Percentiles rank a stretch among this genome's conserved stretches.
phyloP scores from a whole-genome alignment of 2,797 vertebrate species.

The Bradypodion pumilum region DNA sequence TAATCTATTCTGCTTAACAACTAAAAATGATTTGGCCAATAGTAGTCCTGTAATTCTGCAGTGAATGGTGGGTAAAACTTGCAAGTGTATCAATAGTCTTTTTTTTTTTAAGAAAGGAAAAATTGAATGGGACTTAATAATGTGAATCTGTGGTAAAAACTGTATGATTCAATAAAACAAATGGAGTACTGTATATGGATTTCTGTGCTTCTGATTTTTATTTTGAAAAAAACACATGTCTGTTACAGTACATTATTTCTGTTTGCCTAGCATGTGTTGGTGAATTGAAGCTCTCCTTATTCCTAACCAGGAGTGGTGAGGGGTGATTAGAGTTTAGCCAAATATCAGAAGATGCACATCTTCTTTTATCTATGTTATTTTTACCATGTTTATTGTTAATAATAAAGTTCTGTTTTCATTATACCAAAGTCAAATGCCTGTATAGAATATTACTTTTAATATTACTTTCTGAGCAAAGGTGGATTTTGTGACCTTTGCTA shows the following conservation, averaged over 20 bases:
- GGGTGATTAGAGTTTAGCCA: background rate
- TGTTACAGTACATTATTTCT: slow-evolving; percentile 29
- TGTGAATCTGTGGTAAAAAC: slow-evolving; percentile 53
- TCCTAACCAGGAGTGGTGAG: background rate
- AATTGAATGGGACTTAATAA: slow-evolving; percentile 48
- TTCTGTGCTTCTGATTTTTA: slow-evolving; percentile 56
- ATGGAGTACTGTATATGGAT: slow-evolving; percentile 47
- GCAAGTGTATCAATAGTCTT: slow-evolving; percentile 54
- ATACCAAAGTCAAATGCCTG: background rate
- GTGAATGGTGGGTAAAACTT: slow-evolving; percentile 52
- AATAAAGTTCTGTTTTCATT: slow-evolving; percentile 30
- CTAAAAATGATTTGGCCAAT: slow-evolving; percentile 24
- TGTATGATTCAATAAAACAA: slow-evolving; percentile 47
- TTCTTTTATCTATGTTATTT: slow-evolving; percentile 10
- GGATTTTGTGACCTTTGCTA: background rate
- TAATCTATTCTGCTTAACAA: slow-evolving; percentile 46
- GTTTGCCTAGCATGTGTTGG: slow-evolving; percentile 28
- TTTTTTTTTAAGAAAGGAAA: slow-evolving; percentile 35
- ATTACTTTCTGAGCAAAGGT: background rate
- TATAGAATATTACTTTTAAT: background rate
- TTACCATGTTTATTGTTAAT: slow-evolving; percentile 41
- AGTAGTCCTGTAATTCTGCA: slow-evolving; percentile 40
- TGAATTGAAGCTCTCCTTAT: background rate
- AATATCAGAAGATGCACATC: background rate
- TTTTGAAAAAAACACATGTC: slow-evolving; percentile 52